Percentiles rank a stretch among this genome's conserved stretches.
Evolutionary conservation across 2,888 invertebrate species (phyloP).

Genomic region (Dryadula phaetusa): DNA sequence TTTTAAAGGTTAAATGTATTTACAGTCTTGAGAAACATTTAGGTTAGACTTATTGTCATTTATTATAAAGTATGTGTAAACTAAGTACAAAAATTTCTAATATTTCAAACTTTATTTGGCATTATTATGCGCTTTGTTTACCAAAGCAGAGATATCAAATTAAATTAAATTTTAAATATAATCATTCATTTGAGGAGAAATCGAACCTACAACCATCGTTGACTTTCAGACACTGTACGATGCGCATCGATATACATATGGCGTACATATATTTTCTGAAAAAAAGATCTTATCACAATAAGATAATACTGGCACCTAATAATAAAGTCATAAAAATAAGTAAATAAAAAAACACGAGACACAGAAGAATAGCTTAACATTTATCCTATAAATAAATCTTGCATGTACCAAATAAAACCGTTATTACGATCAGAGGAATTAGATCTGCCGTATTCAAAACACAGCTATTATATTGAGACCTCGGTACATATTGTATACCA

Average conservation of each 20-base stretch:
- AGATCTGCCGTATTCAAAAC: slow-evolving; percentile 79
- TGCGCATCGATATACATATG: too few species aligned
- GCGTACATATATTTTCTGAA: too few species aligned
- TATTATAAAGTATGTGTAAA: neutral
- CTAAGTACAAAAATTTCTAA: neutral
- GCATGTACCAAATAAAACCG: slow-evolving; percentile 1
- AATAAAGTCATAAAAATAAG: neutral
- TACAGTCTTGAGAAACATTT: neutral
- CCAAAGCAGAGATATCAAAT: too few species aligned
- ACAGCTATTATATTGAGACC: slow-evolving; percentile 73
- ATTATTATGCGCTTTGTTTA: too few species aligned
- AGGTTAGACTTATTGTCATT: neutral
- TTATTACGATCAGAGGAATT: slow-evolving; percentile 69
- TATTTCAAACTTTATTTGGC: too few species aligned
- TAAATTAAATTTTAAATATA: too few species aligned
- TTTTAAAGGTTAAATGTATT: neutral
- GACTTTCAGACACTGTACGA: too few species aligned
- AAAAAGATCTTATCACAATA: too few species aligned
- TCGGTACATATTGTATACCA: slow-evolving; percentile 9
- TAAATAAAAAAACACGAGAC: slow-evolving; percentile 2
- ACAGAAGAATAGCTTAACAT: neutral
- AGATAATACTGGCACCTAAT: too few species aligned
- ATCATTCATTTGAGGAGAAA: too few species aligned
- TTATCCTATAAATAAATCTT: slow-evolving; percentile 9
- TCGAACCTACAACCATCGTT: too few species aligned